A percentile compares a stretch with the other conserved stretches of the same genome.
Conservation (phyloP, 2,113 vertebrate genomes). For the mouse (Mus musculus) region DNA sequence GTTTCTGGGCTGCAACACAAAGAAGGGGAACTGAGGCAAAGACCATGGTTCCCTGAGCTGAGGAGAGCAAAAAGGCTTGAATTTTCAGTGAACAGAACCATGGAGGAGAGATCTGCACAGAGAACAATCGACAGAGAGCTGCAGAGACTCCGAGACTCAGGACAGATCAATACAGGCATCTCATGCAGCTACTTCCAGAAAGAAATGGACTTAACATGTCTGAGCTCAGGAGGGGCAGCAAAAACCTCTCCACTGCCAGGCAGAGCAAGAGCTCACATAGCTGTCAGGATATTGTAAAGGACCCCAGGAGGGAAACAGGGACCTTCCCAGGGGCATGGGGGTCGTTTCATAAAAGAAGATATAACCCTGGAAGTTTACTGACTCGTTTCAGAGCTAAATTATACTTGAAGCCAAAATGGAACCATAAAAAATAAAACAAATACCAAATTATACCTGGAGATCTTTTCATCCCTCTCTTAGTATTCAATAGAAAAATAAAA, state of each 20-base stretch:
- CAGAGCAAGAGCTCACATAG: background rate
- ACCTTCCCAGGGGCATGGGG: fast-evolving
- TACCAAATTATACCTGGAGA: fast-evolving
- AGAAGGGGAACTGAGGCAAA: background rate
- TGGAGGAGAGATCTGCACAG: background rate
- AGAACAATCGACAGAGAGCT: background rate
- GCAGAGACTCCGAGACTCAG: background rate
- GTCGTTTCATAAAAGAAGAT: background rate
- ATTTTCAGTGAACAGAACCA: background rate
- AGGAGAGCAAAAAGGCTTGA: background rate
- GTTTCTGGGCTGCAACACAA: background rate
- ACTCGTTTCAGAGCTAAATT: background rate
- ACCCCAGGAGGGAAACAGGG: fast-evolving
- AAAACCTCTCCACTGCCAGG: background rate
- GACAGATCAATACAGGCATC: background rate
- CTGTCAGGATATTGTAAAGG: fast-evolving
- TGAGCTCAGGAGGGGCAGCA: fast-evolving
- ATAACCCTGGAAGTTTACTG: background rate
- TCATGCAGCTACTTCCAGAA: background rate
- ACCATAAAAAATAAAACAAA: background rate
- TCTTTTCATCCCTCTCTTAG: background rate
- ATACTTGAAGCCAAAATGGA: background rate
- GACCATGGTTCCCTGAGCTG: background rate
- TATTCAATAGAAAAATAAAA: background rate
- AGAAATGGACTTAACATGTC: fast-evolving